Conservation (phyloP, 2,888 invertebrate species). For the Nesidiocoris tenuis region DNA sequence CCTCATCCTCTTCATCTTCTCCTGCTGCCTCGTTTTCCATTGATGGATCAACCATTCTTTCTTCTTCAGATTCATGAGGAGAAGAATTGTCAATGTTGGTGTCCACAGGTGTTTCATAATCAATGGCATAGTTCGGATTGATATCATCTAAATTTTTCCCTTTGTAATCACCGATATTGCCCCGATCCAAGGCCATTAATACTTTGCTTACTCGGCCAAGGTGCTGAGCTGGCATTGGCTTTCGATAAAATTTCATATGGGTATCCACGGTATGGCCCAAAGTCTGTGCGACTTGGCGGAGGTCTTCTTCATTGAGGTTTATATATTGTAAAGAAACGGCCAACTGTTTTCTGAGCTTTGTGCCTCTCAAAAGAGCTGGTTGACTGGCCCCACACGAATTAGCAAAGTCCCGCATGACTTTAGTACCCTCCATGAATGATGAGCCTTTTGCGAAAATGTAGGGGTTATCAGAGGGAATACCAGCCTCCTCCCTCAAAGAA, state of each 20-base stretch:
- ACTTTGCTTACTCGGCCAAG: conserved; percentile 33
- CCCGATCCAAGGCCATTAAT: conserved; percentile 17
- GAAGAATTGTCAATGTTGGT: no score
- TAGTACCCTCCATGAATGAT: conserved; percentile 16
- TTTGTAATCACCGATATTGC: not conserved
- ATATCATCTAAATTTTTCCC: not conserved
- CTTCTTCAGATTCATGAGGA: no score
- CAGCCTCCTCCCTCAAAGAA: not conserved
- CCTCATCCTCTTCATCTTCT: no score
- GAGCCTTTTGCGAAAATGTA: not conserved
- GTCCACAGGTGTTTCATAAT: not conserved
- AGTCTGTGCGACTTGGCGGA: conserved; percentile 23
- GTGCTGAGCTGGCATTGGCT: conserved; percentile 10
- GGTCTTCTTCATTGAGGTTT: conserved; percentile 35
- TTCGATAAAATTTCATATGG: conserved; percentile 32
- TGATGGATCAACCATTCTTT: no score
- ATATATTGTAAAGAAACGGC: conserved; percentile 13
- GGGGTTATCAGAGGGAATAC: conserved; percentile 4
- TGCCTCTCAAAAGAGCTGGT: conserved; percentile 23
- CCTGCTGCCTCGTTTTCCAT: no score
- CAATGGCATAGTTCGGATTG: not conserved
- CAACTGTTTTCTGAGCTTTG: conserved; percentile 27
- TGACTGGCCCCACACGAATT: conserved; percentile 7
- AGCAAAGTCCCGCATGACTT: conserved; percentile 17
- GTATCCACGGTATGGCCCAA: conserved; percentile 38